Evolutionary conservation across 2,797 vertebrate species (phyloP).

Genomic region (Apodemus agrarius): DNA sequence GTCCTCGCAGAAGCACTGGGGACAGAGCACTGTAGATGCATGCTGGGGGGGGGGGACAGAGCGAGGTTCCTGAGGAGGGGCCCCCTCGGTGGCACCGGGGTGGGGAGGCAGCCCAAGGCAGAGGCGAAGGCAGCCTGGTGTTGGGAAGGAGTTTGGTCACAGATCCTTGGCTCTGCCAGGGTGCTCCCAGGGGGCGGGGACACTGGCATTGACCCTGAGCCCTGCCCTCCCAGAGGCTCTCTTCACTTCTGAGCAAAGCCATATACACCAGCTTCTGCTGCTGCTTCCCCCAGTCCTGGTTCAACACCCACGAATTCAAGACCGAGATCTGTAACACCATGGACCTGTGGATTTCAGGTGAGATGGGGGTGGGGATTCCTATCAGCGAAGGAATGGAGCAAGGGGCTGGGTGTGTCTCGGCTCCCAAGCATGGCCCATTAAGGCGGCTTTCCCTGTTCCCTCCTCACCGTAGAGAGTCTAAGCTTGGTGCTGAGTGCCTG

Average conservation of each 20-base stretch:
- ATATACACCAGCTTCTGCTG: constrained; percentile 85
- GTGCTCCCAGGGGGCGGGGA: not conserved
- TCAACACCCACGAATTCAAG: constrained; percentile 83
- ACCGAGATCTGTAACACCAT: constrained; percentile 82
- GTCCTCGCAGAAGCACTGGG: not conserved
- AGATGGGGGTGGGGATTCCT: not conserved
- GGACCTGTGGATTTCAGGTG: constrained; percentile 84
- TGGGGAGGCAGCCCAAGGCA: not conserved
- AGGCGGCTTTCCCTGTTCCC: not conserved
- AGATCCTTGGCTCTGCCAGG: not conserved
- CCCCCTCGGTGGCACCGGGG: not conserved
- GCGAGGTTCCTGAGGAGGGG: not conserved
- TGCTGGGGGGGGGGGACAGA: not conserved
- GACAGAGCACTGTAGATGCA: not conserved
- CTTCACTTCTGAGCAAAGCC: constrained; percentile 81
- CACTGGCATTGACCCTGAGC: not conserved
- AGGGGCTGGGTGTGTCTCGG: not conserved
- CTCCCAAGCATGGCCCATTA: not conserved
- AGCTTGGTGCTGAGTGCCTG: not conserved
- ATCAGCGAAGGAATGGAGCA: not conserved
- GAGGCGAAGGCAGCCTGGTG: not conserved
- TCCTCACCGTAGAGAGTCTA: not conserved
- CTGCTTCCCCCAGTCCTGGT: constrained; percentile 83
- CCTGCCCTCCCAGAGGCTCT: constrained; percentile 71
- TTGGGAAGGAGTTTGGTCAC: not conserved